These are phyloP conservation scores for Gandaritis pyraliata DNA, from an alignment of 2,888 invertebrate genomes.

Conservation along the genomic window DNA sequence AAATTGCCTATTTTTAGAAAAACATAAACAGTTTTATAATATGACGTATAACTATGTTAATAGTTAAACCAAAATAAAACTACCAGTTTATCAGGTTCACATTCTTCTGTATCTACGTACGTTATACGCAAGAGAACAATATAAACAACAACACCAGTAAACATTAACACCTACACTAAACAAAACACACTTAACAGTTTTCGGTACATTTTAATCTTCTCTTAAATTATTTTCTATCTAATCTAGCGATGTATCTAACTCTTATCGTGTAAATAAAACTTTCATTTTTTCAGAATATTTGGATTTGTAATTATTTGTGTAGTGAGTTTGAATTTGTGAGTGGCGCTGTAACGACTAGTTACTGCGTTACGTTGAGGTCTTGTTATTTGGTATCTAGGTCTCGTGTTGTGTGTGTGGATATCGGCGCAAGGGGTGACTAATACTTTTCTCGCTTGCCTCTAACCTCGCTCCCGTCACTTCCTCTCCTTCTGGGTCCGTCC, in stretches of 20 bases:
- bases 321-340: conserved; percentile 78
- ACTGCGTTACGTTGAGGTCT: conserved; percentile 67
- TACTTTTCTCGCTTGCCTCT: conserved; percentile 82
- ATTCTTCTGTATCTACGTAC: conserved; percentile 13
- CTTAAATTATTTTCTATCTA: conserved; percentile 82
- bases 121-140: conserved; percentile 16
- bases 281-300: conserved; percentile 79
- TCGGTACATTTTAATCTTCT: conserved; percentile 76
- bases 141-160: conserved; percentile 28
- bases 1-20: conserved; percentile 3
- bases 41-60: conserved; percentile 5
- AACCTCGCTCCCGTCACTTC: conserved; percentile 70
- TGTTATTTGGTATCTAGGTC: conserved; percentile 79
- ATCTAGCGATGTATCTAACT: conserved; percentile 79
- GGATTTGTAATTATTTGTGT: conserved; percentile 80
- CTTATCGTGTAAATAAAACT: conserved; percentile 82
- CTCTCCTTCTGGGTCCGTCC: conserved; percentile 70
- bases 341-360: conserved; percentile 65
- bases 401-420: conserved; percentile 81
- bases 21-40: neutral
- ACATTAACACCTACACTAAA: conserved; percentile 32
- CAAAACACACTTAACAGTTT: conserved; percentile 54
- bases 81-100: conserved; percentile 15
- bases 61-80: conserved; percentile 29
- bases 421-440: conserved; percentile 79